phyloP scores from a whole-genome alignment of 2,113 vertebrate species.

The Martes martes region DNA sequence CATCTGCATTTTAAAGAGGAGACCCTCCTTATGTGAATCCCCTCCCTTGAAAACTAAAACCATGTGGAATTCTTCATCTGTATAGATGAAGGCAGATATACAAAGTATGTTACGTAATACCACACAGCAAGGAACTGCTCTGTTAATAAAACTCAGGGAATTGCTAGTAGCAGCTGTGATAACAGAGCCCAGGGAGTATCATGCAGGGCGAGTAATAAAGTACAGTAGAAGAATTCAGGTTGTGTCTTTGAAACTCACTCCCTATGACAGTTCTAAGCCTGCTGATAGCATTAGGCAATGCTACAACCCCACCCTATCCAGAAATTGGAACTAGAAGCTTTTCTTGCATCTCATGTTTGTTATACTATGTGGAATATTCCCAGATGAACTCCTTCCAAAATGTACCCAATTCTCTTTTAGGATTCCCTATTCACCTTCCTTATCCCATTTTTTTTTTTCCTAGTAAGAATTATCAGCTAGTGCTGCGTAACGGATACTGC shows the following conservation, averaged over 20 bases:
- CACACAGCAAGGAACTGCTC: background rate
- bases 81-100: background rate
- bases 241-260: slow-evolving; percentile 49
- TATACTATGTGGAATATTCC: background rate
- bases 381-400: background rate
- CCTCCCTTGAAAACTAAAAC: slow-evolving; percentile 27
- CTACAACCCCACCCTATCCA: background rate
- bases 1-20: slow-evolving; percentile 6
- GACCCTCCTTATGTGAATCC: background rate
- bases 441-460: background rate
- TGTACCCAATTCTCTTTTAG: background rate
- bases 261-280: background rate
- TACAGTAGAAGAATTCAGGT: slow-evolving; percentile 17
- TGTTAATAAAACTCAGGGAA: slow-evolving; percentile 19
- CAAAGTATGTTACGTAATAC: slow-evolving; percentile 9
- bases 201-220: slow-evolving; percentile 18
- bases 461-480: background rate
- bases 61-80: background rate
- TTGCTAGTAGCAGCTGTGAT: slow-evolving; percentile 63
- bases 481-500: background rate
- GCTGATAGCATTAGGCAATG: background rate
- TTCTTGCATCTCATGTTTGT: background rate
- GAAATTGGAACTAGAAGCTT: background rate
- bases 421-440: background rate
- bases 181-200: slow-evolving; percentile 36